Conservation (phyloP, 2,113 vertebrate species). For the Cochlearius cochlearius region DNA sequence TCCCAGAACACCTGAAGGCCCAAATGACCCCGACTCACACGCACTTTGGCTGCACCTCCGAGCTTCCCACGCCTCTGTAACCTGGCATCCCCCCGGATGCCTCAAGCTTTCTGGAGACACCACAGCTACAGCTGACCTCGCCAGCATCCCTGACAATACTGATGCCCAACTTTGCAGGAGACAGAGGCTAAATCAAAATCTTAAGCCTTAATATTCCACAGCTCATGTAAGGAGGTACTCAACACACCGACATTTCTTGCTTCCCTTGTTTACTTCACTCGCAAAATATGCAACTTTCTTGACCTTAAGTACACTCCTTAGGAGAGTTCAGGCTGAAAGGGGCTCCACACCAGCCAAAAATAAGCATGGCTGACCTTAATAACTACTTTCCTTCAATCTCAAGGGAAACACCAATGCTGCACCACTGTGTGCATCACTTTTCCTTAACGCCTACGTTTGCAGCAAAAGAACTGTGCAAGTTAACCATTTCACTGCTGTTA, state of each 20-base stretch:
- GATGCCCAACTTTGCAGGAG: not conserved
- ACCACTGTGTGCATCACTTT: not conserved
- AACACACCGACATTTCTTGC: not conserved
- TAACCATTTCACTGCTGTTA: not conserved
- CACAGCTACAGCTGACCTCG: not conserved
- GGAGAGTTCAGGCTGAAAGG: conserved; percentile 42
- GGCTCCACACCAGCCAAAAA: conserved; percentile 38
- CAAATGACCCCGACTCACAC: accelerated
- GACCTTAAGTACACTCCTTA: conserved; percentile 63
- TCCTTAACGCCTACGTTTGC: not conserved
- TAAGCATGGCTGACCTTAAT: conserved; percentile 50
- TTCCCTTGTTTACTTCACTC: conserved; percentile 45
- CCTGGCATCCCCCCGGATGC: not conserved
- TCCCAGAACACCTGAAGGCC: not conserved
- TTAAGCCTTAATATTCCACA: not conserved
- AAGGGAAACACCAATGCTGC: conserved; percentile 41
- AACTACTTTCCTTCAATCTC: conserved; percentile 35
- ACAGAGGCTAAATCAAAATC: not conserved
- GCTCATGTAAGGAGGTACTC: not conserved
- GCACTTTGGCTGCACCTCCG: not conserved
- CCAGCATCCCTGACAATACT: not conserved
- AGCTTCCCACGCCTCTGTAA: not conserved
- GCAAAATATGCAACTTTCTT: conserved; percentile 45
- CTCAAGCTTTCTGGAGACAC: not conserved
- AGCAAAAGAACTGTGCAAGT: not conserved